Evolutionary conservation across 2,797 vertebrate species (phyloP), one percentile per base, ranked within the genome.

Genomic region (Catamblyrhynchus diadema): DNA sequence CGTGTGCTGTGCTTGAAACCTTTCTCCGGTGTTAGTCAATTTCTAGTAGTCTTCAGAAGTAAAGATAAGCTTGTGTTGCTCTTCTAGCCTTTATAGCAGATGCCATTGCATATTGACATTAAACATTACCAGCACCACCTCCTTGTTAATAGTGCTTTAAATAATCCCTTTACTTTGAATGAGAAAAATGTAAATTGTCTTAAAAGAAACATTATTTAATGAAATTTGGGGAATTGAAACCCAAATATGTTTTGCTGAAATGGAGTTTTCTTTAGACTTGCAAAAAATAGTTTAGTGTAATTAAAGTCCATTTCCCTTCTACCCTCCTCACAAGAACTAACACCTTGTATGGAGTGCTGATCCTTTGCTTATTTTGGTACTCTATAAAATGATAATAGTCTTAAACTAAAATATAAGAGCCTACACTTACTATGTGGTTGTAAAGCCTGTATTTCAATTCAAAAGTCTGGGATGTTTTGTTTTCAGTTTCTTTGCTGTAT

Each of bases 351-450:
- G 93, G 94, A 96, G 96, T 96, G 94, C 92, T 96, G 93, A 96
- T 95, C 91, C 92, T 96, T 90, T 96, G 95, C 95, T 96, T 96
- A 95, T 96, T 96, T 96, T 96, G 96, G 96, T 96, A 96, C 94
- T 96, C 94, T 93, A 93, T 94, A 94, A 91, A 94, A 88, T 90
- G 2, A 96, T 88, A 94, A 94, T 27, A 96, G 96, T 95, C 96
- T 93, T 94, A 87, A 96, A 94, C 81, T 86, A 94, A 96, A 96
- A 96, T 96, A 96, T 66, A 96, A 95, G 90, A 96, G 90, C 94
- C 39, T 96, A 95, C 94, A 70, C 85, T 94, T 95, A 59, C 66
- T 80, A 89, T 48, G 73, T 91, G 95, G 50, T 96, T 81, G 96
- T 96, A 94, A 94, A 95, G 94, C 86, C 88, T 95, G 83, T 96